These are phyloP conservation scores for Gymnoscelis rufifasciata DNA, from an alignment of 2,888 invertebrate genomes.

Conservation along the genomic window DNA sequence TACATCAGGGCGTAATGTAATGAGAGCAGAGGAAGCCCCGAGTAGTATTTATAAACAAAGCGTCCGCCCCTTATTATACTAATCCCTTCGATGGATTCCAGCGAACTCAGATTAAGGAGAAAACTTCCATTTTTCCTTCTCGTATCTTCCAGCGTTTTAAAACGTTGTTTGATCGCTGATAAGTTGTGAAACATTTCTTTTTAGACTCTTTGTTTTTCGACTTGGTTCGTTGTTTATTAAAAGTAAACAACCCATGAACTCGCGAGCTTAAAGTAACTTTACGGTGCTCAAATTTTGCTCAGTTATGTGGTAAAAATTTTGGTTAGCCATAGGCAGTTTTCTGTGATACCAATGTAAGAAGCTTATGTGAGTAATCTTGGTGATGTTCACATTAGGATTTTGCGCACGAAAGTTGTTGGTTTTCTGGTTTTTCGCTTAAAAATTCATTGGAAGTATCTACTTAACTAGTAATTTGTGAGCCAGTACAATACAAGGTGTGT, in stretches of 20 bases:
- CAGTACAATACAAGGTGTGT: no score
- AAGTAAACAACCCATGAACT: not conserved
- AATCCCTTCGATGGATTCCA: slow-evolving; percentile 37
- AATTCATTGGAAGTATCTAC: no score
- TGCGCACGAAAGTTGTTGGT: no score
- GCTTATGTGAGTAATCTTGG: no score
- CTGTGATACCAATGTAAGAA: no score
- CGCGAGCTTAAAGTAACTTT: not conserved
- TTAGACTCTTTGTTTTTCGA: slow-evolving; percentile 20
- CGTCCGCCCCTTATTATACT: slow-evolving; percentile 37
- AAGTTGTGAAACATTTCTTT: slow-evolving; percentile 39
- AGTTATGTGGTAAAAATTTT: no score
- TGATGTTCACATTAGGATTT: no score
- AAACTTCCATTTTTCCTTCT: slow-evolving; percentile 31
- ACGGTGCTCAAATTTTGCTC: not conserved
- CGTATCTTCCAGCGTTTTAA: slow-evolving; percentile 36
- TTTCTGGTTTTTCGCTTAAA: no score
- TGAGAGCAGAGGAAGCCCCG: slow-evolving; percentile 17
- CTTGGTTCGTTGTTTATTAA: slow-evolving; percentile 11
- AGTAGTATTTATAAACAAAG: slow-evolving; percentile 36
- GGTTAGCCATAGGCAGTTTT: no score
- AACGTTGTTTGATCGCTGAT: slow-evolving; percentile 38
- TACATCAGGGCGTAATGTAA: slow-evolving; percentile 19
- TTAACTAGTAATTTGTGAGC: no score
- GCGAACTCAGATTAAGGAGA: slow-evolving; percentile 29